These are phyloP conservation scores for Luidia sarsii DNA, from an alignment of 53 echinoderm and acorn worm genomes.

Conservation along the genomic window DNA sequence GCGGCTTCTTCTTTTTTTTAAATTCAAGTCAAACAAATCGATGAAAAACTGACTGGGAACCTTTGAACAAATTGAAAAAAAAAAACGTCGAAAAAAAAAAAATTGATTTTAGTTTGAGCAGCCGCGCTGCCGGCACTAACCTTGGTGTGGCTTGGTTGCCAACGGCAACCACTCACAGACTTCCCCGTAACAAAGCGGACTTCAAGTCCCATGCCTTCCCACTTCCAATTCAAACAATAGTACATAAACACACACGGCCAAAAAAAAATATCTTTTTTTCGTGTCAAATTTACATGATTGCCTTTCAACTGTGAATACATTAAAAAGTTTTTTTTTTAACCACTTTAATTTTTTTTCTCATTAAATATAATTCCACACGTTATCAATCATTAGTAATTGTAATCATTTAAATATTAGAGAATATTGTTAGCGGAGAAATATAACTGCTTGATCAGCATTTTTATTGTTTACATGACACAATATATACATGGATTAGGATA, in stretches of 20 bases:
- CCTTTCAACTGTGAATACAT: slow-evolving; percentile 2
- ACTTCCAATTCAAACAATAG: background rate
- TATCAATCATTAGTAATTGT: slow-evolving; percentile 13
- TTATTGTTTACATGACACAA: slow-evolving; percentile 46
- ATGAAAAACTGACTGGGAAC: too few species aligned
- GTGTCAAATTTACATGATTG: background rate
- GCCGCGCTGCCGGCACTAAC: too few species aligned
- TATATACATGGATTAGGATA: slow-evolving; percentile 32
- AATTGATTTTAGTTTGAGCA: too few species aligned
- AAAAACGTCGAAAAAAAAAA: too few species aligned
- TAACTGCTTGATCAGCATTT: background rate
- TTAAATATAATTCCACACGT: background rate
- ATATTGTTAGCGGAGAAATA: slow-evolving; percentile 3
- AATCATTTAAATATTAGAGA: slow-evolving; percentile 17
- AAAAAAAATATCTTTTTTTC: background rate
- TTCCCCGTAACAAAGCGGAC: too few species aligned
- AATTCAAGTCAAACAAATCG: too few species aligned
- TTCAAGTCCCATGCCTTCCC: too few species aligned
- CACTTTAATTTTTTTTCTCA: background rate
- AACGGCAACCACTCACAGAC: too few species aligned
- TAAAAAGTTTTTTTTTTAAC: background rate
- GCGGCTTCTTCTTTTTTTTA: too few species aligned
- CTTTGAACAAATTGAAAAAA: too few species aligned
- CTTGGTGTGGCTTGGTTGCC: too few species aligned
- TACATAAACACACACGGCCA: background rate